phyloP scores from a whole-genome alignment of 2,113 vertebrate species.

The Serilophus lunatus region DNA sequence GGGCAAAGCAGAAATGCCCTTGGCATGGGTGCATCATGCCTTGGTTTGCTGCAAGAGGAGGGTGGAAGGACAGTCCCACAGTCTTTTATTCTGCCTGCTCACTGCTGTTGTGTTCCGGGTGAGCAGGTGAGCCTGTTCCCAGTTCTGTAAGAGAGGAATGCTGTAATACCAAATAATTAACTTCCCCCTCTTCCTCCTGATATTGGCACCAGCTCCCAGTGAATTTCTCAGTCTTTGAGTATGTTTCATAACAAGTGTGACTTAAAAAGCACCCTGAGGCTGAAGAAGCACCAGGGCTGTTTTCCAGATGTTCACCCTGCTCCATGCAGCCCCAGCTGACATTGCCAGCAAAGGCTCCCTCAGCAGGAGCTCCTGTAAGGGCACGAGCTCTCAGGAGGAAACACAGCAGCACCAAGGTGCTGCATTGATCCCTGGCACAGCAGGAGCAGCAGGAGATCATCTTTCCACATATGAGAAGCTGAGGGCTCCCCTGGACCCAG shows the following conservation, averaged over 20 bases:
- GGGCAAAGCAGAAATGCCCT: background rate
- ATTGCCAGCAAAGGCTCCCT: background rate
- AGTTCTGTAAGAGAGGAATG: background rate
- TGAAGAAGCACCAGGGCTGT: background rate
- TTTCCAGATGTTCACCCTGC: background rate
- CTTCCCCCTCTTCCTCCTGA: background rate
- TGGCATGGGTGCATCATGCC: background rate
- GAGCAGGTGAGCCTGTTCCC: background rate
- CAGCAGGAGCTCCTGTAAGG: constrained; percentile 2
- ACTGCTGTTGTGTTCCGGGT: background rate
- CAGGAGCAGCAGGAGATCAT: background rate
- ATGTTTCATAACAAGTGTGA: background rate
- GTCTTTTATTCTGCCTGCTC: background rate
- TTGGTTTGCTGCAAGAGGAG: background rate
- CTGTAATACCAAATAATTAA: background rate
- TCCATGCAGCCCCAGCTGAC: background rate
- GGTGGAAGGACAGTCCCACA: background rate
- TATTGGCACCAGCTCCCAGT: background rate
- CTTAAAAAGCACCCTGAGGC: background rate
- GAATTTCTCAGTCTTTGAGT: background rate
- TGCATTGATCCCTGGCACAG: background rate
- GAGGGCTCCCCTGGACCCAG: background rate
- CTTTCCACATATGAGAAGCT: background rate
- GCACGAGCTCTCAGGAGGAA: background rate
- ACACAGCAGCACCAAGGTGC: background rate